Evolutionary conservation across 2,113 vertebrate genomes (phyloP).

Genomic region (Nerophis ophidion): DNA sequence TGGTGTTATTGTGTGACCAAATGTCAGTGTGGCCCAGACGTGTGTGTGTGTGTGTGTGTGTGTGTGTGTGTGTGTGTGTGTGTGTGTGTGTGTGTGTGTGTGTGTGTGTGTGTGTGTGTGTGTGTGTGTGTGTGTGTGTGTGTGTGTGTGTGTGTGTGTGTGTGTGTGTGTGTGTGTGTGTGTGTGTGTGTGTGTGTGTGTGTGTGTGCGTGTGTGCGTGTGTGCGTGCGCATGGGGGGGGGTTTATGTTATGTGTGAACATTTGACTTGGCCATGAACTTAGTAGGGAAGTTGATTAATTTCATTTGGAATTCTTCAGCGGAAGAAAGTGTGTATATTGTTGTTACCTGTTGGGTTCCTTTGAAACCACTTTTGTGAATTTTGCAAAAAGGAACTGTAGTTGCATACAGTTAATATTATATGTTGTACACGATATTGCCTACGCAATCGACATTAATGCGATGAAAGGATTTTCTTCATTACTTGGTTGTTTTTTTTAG

Average conservation of each 20-base stretch:
- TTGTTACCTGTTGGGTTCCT: slow-evolving; percentile 2
- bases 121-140: background rate
- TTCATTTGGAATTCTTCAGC: slow-evolving; percentile 39
- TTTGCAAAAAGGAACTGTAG: background rate
- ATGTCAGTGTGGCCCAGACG: slow-evolving; percentile 51
- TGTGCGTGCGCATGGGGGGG: background rate
- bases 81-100: slow-evolving; percentile 3
- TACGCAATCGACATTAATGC: background rate
- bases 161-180: background rate
- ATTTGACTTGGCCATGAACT: slow-evolving; percentile 3
- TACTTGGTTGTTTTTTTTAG: no score
- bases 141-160: no score
- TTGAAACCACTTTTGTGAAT: background rate
- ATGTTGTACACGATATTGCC: no score
- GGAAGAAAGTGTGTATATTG: slow-evolving; percentile 36
- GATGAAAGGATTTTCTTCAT: no score
- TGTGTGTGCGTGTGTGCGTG: background rate
- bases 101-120: background rate
- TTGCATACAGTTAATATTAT: background rate
- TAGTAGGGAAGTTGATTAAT: slow-evolving; percentile 38
- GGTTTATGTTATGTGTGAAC: background rate
- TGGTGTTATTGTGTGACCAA: slow-evolving; percentile 58
- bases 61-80: background rate
- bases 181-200: slow-evolving; percentile 3
- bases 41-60: no score